Base-by-base conservation (phyloP, 2,113 vertebrate genomes). In the Petromus typicus region DNA sequence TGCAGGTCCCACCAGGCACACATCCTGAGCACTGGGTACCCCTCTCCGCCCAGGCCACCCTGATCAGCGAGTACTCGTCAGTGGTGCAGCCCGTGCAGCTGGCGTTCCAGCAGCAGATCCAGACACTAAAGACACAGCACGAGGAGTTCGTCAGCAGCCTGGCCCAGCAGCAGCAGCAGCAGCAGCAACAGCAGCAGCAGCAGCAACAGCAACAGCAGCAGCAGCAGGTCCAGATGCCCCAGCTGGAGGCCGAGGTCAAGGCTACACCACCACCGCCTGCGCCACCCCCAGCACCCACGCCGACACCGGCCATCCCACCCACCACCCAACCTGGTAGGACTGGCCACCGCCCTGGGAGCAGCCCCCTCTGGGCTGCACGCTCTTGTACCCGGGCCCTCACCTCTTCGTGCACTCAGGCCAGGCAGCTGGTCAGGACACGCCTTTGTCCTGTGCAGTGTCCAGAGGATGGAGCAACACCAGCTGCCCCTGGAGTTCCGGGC, bases 91-190 rank as follows among this genome's bases (percentile, higher is more conserved):
- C 99, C 0, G 98, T 99, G 22, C 99, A 99, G 90, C 95, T 99
- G 57, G 99, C 99, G 69, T 99, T 99, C 97, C 99, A 99, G 90
- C 99, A 99, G 98, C 99, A 99, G 98, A 99, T 99, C 83, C 99
- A 99, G 98, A 98, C 98, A 32, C 95, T 99, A 83, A 99, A 99
- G 97, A 99, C 98, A 0, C 99, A 99, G 57, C 99, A 99, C 0
- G 99, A 99, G 7, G 99, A 99, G 92, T 99, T 99, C 73, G 99
- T 99, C 3, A 94, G 95, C 97, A 99, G 98, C 80, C 96, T 99
- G 84, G 99, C 99, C 0, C 99, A 99, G 97, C 99, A 98, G 97
- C 98, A 95, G 73, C 98, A 56, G 89, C 97, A 91, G 78, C 98
- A 95, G 64, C 97, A 91, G 71, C 98, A 95, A 61, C 98, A 30